phyloP scores from a whole-genome alignment of 2,888 invertebrate species.

The Pherbina coryleti region DNA sequence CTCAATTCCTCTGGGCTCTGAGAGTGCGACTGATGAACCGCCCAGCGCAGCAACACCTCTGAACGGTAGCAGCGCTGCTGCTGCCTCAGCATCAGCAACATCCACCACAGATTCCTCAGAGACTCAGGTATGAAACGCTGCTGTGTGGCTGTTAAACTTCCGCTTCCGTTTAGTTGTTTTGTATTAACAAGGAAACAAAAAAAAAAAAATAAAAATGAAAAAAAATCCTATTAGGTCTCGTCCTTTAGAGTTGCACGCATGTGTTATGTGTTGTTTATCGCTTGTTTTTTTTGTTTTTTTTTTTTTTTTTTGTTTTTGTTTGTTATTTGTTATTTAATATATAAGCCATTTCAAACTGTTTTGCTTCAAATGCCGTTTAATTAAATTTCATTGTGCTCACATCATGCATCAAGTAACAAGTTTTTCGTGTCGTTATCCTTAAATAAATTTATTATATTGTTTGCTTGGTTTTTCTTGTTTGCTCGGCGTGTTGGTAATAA shows the following conservation, averaged over 20 bases:
- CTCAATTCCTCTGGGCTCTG: constrained; percentile 70
- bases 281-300: neutral
- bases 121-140: constrained; percentile 60
- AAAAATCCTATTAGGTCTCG: neutral
- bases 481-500: neutral
- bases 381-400: neutral
- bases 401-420: neutral
- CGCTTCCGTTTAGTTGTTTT: constrained; percentile 37
- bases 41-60: constrained; percentile 45
- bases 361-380: neutral
- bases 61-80: constrained; percentile 35
- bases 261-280: neutral
- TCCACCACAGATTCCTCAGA: constrained; percentile 51
- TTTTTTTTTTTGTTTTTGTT: neutral
- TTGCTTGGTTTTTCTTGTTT: neutral
- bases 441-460: too few relatives aligned
- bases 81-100: constrained; percentile 40
- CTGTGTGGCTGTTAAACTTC: constrained; percentile 31
- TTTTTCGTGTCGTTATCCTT: neutral
- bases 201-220: neutral
- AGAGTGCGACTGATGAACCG: constrained; percentile 38
- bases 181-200: constrained; percentile 28
- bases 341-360: neutral
- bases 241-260: constrained; percentile 22
- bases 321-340: neutral